Evolutionary conservation across 2,888 invertebrate genomes (phyloP).

Genomic region (Himalopsyche japonica): DNA sequence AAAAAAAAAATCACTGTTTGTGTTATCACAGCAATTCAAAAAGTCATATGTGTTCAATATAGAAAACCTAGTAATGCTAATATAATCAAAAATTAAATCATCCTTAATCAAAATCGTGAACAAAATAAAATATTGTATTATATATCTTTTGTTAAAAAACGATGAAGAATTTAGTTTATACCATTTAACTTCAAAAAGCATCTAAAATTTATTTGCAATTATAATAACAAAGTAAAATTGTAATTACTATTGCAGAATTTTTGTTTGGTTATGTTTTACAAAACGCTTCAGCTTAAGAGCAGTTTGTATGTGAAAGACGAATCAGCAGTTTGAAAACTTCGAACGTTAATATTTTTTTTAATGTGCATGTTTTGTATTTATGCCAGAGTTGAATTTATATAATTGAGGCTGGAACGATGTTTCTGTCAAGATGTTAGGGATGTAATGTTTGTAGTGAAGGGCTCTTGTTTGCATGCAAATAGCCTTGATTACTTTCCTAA

Average conservation of each 20-base stretch:
- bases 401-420: background rate
- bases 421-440: background rate
- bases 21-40: too few species aligned
- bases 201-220: background rate
- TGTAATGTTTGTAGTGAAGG: background rate
- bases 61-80: too few species aligned
- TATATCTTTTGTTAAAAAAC: too few species aligned
- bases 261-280: background rate
- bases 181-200: background rate
- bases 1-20: too few species aligned
- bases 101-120: too few species aligned
- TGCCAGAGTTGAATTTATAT: background rate
- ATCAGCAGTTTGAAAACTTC: background rate
- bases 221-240: background rate
- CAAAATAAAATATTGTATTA: too few species aligned
- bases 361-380: background rate
- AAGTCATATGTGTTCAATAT: too few species aligned
- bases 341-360: background rate
- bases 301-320: background rate
- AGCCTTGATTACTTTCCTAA: background rate
- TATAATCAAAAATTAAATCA: too few species aligned
- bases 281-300: background rate
- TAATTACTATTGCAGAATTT: background rate
- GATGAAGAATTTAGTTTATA: too few species aligned
- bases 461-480: slow-evolving; percentile 1